Base-by-base conservation (phyloP, 2,113 vertebrate species). In the Gasterosteus aculeatus region DNA sequence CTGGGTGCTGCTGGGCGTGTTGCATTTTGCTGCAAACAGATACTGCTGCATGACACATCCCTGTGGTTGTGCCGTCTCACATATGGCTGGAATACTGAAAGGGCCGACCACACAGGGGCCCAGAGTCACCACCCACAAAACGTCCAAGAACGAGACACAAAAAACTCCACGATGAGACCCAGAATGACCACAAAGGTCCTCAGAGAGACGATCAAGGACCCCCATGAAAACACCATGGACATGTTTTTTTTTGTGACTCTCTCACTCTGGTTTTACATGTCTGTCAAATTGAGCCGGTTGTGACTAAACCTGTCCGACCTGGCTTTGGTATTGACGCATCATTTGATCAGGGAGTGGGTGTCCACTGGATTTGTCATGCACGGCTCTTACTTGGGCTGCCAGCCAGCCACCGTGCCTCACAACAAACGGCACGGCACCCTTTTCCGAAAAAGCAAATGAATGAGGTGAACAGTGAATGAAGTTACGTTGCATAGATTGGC, bases 331-430 rank as follows among this genome's bases (percentile, higher is more conserved):
- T 81, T 75, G 69, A 70, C n/a, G 11, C 72, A 61, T 66, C 61
- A 44, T 77, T 82, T 70, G 63, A 82, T 83, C 75, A 75, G 78
- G 77, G 66, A 59, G 54, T 61, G 66, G 80, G 54, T 70, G 78
- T 85, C 68, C 75, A 80, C 46, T 65, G 83, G 46, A 77, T 75
- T 69, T 67, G 70, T 82, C 76, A 67, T 69, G 9, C 39, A 49
- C 29, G 83, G 66, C 39, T 80, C 49, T 73, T 75, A 47, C 66
- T 54, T 6, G 2, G 31, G 22, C 77, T 69, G 60, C 69, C 54
- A 69, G 46, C 69, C 38, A 54, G 70, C 54, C 71, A 14, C 63
- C 63, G 72, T 35, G 47, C 60, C 56, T 42, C 61, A 19, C 70
- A 75, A 79, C 62, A 71, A 51, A 60, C 38, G 58, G 53, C 69